Conservation (phyloP, 2,797 vertebrate genomes). For the Myotis planiceps region DNA sequence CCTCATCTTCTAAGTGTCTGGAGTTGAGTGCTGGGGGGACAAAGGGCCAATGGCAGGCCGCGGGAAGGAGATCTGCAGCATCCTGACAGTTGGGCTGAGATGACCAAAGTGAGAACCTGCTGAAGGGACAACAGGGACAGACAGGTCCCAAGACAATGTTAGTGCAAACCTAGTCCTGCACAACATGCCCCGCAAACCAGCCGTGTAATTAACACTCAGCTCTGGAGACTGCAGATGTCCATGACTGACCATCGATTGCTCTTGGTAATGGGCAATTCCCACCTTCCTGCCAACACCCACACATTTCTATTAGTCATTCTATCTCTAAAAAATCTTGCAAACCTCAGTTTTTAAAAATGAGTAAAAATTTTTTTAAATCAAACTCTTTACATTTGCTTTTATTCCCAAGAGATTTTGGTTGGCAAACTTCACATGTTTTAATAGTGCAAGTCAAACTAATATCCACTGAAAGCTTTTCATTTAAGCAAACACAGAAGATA, state of each 20-base stretch:
- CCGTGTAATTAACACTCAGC: neutral
- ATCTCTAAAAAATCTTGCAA: neutral
- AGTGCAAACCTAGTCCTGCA: neutral
- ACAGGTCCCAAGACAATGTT: neutral
- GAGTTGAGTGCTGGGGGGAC: neutral
- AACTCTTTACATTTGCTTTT: slow-evolving; percentile 15
- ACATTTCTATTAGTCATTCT: neutral
- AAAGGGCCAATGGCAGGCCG: neutral
- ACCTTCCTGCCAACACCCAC: neutral
- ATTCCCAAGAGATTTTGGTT: neutral
- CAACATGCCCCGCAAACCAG: neutral
- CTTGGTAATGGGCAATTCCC: neutral
- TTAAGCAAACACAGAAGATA: slow-evolving; percentile 16
- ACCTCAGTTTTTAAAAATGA: neutral
- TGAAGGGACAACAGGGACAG: neutral
- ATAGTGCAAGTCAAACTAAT: slow-evolving; percentile 27
- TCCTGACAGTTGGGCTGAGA: neutral
- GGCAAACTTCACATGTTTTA: slow-evolving; percentile 23
- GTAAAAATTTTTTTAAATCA: neutral
- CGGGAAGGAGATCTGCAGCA: neutral
- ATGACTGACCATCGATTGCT: neutral
- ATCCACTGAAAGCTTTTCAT: slow-evolving; percentile 39
- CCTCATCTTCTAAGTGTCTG: slow-evolving; percentile 22
- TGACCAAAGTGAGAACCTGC: neutral
- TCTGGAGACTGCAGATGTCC: neutral